Evolutionary conservation across 2,113 vertebrate species (phyloP).

Genomic region (Anthoscopus minutus): DNA sequence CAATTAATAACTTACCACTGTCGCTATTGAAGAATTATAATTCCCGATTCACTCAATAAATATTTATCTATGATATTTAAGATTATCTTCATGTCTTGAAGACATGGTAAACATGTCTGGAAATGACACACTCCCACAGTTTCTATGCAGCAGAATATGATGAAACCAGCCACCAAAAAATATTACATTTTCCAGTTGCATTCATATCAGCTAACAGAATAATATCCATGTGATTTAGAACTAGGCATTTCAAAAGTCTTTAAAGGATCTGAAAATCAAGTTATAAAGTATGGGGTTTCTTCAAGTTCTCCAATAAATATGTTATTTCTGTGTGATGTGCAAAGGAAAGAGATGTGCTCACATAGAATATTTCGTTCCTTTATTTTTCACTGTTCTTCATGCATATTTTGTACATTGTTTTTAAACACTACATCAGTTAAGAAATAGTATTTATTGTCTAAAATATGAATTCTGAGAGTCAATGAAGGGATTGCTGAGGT

Average conservation of each 20-base stretch:
- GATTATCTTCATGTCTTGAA: constrained; percentile 31
- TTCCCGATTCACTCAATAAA: background rate
- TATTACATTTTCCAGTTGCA: constrained; percentile 57
- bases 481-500: background rate
- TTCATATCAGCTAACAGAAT: constrained; percentile 43
- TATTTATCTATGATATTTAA: background rate
- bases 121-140: constrained; percentile 35
- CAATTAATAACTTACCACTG: background rate
- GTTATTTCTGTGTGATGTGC: background rate
- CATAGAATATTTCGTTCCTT: background rate
- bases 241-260: constrained; percentile 10
- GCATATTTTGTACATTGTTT: background rate
- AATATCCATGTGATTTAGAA: constrained; percentile 45
- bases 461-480: background rate
- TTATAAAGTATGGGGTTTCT: background rate
- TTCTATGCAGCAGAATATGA: constrained; percentile 29
- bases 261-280: background rate
- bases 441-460: background rate
- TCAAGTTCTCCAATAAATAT: background rate
- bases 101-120: constrained; percentile 8
- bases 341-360: background rate
- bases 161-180: constrained; percentile 58
- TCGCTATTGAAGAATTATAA: constrained; percentile 3
- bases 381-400: background rate
- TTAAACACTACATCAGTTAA: background rate